Conservation (phyloP, 2,797 vertebrate species). For the Amblyraja radiata region DNA sequence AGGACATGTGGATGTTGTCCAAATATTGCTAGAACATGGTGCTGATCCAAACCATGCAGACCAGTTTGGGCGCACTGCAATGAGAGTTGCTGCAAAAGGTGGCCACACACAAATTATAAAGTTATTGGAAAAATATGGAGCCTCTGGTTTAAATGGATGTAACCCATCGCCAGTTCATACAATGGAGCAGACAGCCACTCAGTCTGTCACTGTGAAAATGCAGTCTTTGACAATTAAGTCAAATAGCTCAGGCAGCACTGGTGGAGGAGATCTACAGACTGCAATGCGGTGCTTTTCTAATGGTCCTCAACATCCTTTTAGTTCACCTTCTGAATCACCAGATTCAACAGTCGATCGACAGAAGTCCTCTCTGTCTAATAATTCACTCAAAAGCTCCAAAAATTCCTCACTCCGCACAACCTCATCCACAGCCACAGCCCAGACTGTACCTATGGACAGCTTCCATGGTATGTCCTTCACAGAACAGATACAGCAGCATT, state of each 20-base stretch:
- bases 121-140: conserved; percentile 89
- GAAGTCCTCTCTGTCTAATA: conserved; percentile 91
- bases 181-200: conserved; percentile 80
- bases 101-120: conserved; percentile 87
- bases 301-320: conserved; percentile 86
- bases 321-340: conserved; percentile 90
- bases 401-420: conserved; percentile 94
- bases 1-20: conserved; percentile 89
- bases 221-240: conserved; percentile 90
- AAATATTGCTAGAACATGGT: conserved; percentile 81
- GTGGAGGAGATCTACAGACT: conserved; percentile 76
- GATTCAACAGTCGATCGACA: conserved; percentile 92
- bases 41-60: conserved; percentile 95
- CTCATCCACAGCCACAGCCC: conserved; percentile 89
- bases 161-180: conserved; percentile 89
- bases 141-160: conserved; percentile 78
- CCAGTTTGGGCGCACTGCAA: conserved; percentile 92
- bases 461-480: conserved; percentile 89
- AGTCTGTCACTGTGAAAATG: conserved; percentile 73
- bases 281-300: conserved; percentile 74
- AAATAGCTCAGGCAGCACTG: conserved; percentile 90
- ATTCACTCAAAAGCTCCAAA: conserved; percentile 95
- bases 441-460: conserved; percentile 93
- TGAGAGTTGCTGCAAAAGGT: conserved; percentile 95
- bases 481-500: conserved; percentile 96